These are phyloP conservation scores for Urocolius indicus DNA, from an alignment of 2,113 vertebrate genomes.

Conservation along the genomic window DNA sequence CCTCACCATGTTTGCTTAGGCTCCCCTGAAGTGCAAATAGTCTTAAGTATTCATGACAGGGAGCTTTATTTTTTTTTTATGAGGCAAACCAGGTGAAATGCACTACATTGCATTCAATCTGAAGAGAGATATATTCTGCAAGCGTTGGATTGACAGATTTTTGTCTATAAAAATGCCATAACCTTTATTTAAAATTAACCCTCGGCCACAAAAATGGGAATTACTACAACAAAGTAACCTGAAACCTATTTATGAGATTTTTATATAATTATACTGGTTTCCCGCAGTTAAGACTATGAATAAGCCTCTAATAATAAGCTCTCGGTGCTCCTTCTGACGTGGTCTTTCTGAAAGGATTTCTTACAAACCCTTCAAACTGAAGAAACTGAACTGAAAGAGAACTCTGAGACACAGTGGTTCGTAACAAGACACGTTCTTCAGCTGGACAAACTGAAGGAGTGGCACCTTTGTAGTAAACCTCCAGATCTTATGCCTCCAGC, in stretches of 20 bases:
- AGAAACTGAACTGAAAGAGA: neutral
- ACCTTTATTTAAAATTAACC: neutral
- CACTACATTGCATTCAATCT: neutral
- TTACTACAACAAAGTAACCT: neutral
- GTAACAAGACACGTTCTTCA: neutral
- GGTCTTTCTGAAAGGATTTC: neutral
- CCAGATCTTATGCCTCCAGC: neutral
- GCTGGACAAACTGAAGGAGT: conserved; percentile 37
- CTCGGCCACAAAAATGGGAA: neutral
- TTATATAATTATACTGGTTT: neutral
- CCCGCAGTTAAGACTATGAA: neutral
- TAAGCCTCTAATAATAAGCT: neutral
- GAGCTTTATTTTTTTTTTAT: conserved; percentile 14
- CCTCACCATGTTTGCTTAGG: neutral
- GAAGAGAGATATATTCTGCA: neutral
- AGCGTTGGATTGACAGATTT: neutral
- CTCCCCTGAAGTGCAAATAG: conserved; percentile 34
- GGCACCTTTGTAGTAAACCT: conserved; percentile 20
- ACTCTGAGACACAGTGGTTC: neutral
- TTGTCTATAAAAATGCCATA: neutral
- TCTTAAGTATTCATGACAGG: conserved; percentile 2
- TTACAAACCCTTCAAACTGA: neutral
- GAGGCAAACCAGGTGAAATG: conserved; percentile 12
- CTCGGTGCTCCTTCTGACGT: neutral
- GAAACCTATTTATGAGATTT: neutral